A percentile compares a stretch with the other conserved stretches of the same genome.
Conservation (phyloP, 2,797 vertebrate species). For the Odontamblyopus rebecca region DNA sequence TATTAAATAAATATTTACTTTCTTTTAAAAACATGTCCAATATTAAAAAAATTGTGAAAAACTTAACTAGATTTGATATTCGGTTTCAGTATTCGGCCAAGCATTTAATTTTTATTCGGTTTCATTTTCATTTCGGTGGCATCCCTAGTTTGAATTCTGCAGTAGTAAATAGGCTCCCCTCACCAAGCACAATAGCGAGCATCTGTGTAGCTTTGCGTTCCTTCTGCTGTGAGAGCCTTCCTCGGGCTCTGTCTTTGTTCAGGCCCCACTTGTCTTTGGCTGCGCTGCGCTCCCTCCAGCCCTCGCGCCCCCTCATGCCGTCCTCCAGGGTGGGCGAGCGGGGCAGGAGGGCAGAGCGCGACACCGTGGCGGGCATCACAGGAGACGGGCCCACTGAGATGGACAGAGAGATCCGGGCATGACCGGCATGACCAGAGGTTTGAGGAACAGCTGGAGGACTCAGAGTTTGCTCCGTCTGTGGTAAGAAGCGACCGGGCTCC, state of each 20-base stretch:
- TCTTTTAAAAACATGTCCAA: too few relatives aligned
- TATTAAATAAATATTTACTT: too few relatives aligned
- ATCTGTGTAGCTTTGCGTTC: conserved; percentile 81
- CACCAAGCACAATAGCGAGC: conserved; percentile 81
- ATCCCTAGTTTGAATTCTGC: background rate
- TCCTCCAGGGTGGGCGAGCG: conserved; percentile 63
- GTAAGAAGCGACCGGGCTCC: conserved; percentile 69
- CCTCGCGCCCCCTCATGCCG: conserved; percentile 62
- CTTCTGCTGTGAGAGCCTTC: conserved; percentile 80
- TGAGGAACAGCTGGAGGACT: conserved; percentile 37
- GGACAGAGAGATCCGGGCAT: conserved; percentile 66
- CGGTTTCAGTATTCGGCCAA: too few relatives aligned
- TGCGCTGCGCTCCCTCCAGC: conserved; percentile 63
- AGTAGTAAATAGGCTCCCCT: conserved; percentile 31
- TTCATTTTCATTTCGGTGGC: too few relatives aligned
- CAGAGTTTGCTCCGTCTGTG: conserved; percentile 54
- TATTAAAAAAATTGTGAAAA: too few relatives aligned
- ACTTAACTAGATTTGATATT: too few relatives aligned
- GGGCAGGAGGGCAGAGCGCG: conserved; percentile 58
- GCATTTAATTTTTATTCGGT: too few relatives aligned
- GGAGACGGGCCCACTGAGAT: conserved; percentile 68
- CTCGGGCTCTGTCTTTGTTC: conserved; percentile 72
- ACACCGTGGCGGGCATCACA: conserved; percentile 42
- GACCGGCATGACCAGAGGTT: conserved; percentile 44
- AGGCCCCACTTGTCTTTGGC: conserved; percentile 63